Base-by-base conservation (phyloP, 2,113 vertebrate species). In the Menura novaehollandiae region DNA sequence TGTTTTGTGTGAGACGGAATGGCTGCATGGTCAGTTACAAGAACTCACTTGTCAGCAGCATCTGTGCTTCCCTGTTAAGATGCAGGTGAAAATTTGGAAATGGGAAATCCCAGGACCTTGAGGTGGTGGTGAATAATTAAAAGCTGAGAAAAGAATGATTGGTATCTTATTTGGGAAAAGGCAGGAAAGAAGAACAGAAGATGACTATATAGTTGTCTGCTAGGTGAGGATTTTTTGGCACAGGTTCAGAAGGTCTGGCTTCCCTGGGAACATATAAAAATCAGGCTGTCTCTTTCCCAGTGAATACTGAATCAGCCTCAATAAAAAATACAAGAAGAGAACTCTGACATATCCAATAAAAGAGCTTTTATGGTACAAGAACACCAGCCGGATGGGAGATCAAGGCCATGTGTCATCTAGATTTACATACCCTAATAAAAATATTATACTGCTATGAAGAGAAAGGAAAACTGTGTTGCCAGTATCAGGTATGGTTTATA, bases 361-460 rank as follows among this genome's bases (percentile, higher is more conserved):
- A 91, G 59, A 85, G 10, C 4, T 4, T 80, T 86, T 83, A 80
- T 58, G 26, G 27, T 69, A 43, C 43, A 79, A 88, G 58, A 95
- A 58, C 28, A 37, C 7, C 24, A 58, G 19, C 17, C 88, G 32
- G 46, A 88, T 52, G 62, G 35, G 32, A 90, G 78, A 85, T 91
- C 74, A 69, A 95, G 74, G 53, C 22, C 19, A 35, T 76, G 39
- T 83, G 85, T 76, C 88, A 83, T 66, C 32, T 60, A 73, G 49
- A 90, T 88, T 91, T 94, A 90, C 63, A 69, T 83, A 69, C 26
- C 26, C n/a, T 83, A 90, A 83, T 93, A 85, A 94, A 94, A 94
- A n/a, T 88, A 60, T 82, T 88, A 60, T 79, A 90, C 28, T 59
- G 88, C 47, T 92, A 7, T 23, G 21, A 92, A 68, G 13, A 73